Base-by-base conservation (phyloP, 2,797 vertebrate genomes). In the Coracias cyanogaster region DNA sequence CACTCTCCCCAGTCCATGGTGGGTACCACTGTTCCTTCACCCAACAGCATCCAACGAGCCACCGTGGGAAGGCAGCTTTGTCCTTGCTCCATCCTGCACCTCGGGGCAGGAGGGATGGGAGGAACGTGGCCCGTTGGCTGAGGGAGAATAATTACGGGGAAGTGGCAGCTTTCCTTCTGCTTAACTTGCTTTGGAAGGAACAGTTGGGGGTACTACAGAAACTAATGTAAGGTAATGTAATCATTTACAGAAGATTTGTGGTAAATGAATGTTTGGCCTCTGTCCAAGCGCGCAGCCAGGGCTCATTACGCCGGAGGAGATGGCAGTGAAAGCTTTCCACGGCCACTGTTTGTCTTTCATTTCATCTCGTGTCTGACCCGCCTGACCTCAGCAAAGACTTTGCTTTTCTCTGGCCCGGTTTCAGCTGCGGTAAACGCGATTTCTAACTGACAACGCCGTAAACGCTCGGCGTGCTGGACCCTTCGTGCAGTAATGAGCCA, bases 161-260 rank as follows among this genome's bases (percentile, higher is more conserved):
- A 97, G 95, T 84, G 93, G 93, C 93, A 91, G 93, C 94, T 95
- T 96, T 90, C 80, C 93, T 95, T 93, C 90, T 90, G 92, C 86
- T 95, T 70, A 93, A 90, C 95, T 94, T 89, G 88, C 96, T 94
- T 94, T 94, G 93, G 90, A 91, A 94, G 91, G 94, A 97, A 20
- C 96, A 72, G 96, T 90, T 91, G 93, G 96, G 95, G 95, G 95
- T 95, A 86, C 88, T 37, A 86, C 9, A 97, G 94, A 94, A 95
- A 90, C 93, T 57, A 85, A 81, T 89, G 95, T 43, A 96, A 94
- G 96, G 97, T 95, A 97, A 97, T 96, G 94, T 95, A 92, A 97
- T 97, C 96, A 96, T 95, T 97, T 97, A 97, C 96, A 97, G 94
- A 85, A 97, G 96, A 95, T 96, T 95, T 94, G 94, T 92, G 94